Base-by-base conservation (phyloP, 2,888 invertebrate genomes). In the Brachylomia viminalis region DNA sequence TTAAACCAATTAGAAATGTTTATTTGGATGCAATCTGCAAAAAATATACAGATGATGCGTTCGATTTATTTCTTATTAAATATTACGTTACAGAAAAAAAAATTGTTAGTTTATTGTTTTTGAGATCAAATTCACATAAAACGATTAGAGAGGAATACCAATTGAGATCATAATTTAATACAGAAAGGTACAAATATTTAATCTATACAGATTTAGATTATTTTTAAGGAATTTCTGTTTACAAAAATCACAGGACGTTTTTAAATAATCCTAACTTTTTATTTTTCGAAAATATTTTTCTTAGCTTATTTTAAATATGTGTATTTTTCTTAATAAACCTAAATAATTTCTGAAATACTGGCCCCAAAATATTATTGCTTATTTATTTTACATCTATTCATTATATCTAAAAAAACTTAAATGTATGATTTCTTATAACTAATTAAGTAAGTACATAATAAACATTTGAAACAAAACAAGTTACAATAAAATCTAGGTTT, bases 391-490 rank as follows among this genome's bases (percentile, higher is more conserved):
- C 0, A 72, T 71, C 45, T 67, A 62, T 38, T 8, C 42, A 74
- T 65, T 59, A 49, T n/a, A n/a, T 13, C 17, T 52, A 38, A 52
- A 52, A 56, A 33, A 74, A 75, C 58, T 71, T 69, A 54, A 74
- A 58, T 70, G 17, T 79, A 67, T 45, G 62, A 79, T 69, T 72
- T 80, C 17, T 61, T 69, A 73, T 49, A 71, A 68, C 56, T 70
- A 62, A 64, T 67, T 80, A 83, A 80, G 76, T 79, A 83, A 79
- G 73, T 77, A 85, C n/a, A n/a, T n/a, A 80, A 92, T 93, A 94
- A 94, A 94, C 94, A 92, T 94, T 91, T 92, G 89, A 94, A 94
- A 94, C 93, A 93, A 92, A 94, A 94, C 94, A 92, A 90, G 71
- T 79, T 65, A 77, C 17, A 38, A 75, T 86, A 81, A 82, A 74